Base-by-base conservation (phyloP, 2,797 vertebrate genomes). In the Poliocrania exsul region DNA sequence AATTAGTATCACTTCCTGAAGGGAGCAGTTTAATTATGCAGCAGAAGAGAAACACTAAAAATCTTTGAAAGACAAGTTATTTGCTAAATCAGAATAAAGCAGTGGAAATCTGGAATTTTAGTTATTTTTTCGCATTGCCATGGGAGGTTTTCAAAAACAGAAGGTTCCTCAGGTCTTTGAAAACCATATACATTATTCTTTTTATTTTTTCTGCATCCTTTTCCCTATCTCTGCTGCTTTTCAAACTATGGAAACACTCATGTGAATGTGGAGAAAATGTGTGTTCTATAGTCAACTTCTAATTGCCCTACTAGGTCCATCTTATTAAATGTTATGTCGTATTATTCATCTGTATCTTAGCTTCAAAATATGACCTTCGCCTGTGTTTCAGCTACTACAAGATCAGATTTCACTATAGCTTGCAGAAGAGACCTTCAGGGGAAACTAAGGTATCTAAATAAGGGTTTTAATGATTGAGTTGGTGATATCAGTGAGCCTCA, bases 301-400 rank as follows among this genome's bases (percentile, higher is more conserved):
- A 92, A 95, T 97, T 92, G 69, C 49, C 61, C 69, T 91, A 37
- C 85, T 75, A 81, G 72, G 47, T 53, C 90, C 57, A 78, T 91
- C 64, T 89, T 72, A 71, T 96, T 89, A 88, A 82, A 80, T 44
- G 54, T 86, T 93, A 81, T 96, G 65, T 81, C 82, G 81, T 80
- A 61, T 88, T 91, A 92, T 69, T 79, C 57, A 40, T 42, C 75
- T 81, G 28, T 85, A 88, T 49, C 71, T 78, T 91, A 86, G 65
- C 25, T 71, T 95, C 61, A 82, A 82, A 77, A 51, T 0, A 3
- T 60, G 88, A 94, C 81, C 90, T 94, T 89, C 78, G 78, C n/a
- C 81, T 92, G 10, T 83, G 86, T 93, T 89, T 92, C 46, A 70
- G 62, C 67, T 66, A 37, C 62, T 79, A 46, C 23, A 80, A 71